phyloP scores from a whole-genome alignment of 2,888 invertebrate species.

The Temnothorax unifasciatus region DNA sequence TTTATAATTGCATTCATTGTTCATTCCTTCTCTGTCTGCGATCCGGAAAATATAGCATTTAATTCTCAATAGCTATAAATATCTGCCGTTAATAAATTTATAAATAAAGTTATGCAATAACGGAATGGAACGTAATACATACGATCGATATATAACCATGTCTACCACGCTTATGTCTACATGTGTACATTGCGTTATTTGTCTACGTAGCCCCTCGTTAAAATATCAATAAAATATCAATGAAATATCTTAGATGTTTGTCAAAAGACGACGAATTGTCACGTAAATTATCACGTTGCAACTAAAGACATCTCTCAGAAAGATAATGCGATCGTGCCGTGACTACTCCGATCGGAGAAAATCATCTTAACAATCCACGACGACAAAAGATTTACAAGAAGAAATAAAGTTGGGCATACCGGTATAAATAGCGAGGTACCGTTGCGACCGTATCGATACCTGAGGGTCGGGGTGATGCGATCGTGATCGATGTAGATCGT shows the following conservation, averaged over 20 bases:
- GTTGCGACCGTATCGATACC: constrained; percentile 73
- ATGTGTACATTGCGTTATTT: neutral
- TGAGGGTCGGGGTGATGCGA: constrained; percentile 79
- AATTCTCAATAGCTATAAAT: constrained; percentile 14
- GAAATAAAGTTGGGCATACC: constrained; percentile 55
- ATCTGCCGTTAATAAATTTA: neutral
- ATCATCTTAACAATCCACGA: constrained; percentile 28
- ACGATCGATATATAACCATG: neutral
- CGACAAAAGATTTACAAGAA: constrained; percentile 48
- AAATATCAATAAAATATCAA: constrained; percentile 18
- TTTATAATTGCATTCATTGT: constrained; percentile 30
- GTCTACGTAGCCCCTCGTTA: neutral
- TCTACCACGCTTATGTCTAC: no score
- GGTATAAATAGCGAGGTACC: constrained; percentile 77
- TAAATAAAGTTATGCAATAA: constrained; percentile 4
- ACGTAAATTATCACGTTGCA: constrained; percentile 4
- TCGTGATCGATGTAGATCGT: constrained; percentile 85
- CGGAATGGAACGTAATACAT: neutral
- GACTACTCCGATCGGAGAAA: constrained; percentile 8
- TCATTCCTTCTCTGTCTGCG: neutral
- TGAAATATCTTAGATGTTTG: neutral
- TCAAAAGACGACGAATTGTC: neutral
- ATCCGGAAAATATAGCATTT: constrained; percentile 12
- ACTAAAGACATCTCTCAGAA: constrained; percentile 15
- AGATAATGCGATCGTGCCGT: constrained; percentile 4